Evolutionary conservation across 2,888 invertebrate species (phyloP).

Genomic region (Anodontia alba): DNA sequence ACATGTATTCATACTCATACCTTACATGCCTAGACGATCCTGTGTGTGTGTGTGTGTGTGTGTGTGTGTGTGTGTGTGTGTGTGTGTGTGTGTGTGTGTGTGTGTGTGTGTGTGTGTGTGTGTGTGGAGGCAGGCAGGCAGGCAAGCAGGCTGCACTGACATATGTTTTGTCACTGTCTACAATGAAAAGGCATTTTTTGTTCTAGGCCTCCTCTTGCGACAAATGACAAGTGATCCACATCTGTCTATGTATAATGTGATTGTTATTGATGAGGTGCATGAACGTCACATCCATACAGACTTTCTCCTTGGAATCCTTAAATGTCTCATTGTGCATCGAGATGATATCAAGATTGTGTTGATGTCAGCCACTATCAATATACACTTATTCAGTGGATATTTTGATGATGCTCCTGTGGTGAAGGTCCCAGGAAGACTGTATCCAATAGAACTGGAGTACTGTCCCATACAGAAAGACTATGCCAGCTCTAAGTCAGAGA

Average conservation of each 20-base stretch:
- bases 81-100: too few relatives aligned
- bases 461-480: slow-evolving; percentile 85
- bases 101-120: too few relatives aligned
- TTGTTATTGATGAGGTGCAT: slow-evolving; percentile 98
- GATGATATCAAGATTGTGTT: slow-evolving; percentile 92
- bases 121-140: too few relatives aligned
- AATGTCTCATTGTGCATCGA: slow-evolving; percentile 94
- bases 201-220: slow-evolving; percentile 84
- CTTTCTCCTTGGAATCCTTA: slow-evolving; percentile 94
- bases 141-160: too few relatives aligned
- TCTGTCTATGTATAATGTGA: slow-evolving; percentile 92
- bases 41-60: too few relatives aligned
- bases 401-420: slow-evolving; percentile 94
- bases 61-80: too few relatives aligned
- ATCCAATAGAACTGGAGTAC: slow-evolving; percentile 96
- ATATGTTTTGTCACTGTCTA: too few relatives aligned
- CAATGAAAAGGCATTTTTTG: too few relatives aligned
- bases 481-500: slow-evolving; percentile 87
- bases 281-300: slow-evolving; percentile 96
- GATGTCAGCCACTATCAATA: slow-evolving; percentile 99
- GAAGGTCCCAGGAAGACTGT: slow-evolving; percentile 96
- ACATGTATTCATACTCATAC: too few relatives aligned
- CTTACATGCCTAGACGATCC: too few relatives aligned
- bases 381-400: slow-evolving; percentile 95
- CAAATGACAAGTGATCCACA: slow-evolving; percentile 93